Percentiles rank a stretch among this genome's conserved stretches.
phyloP scores from a whole-genome alignment of 2,797 vertebrate genomes.

The Cheirogaleus major region DNA sequence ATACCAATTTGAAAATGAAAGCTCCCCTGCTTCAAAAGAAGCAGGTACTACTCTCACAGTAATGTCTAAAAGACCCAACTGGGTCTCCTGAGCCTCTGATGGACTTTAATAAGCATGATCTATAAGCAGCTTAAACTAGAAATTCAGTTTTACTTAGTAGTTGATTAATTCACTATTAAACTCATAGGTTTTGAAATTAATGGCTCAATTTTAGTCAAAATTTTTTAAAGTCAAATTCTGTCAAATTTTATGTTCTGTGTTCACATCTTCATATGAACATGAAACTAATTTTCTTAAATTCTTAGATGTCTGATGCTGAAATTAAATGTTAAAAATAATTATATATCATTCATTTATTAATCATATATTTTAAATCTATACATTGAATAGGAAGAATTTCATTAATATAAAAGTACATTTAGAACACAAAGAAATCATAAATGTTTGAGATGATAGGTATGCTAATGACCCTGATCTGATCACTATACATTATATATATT shows the following conservation, averaged over 20 bases:
- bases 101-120: conserved; percentile 41
- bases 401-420: conserved; percentile 16
- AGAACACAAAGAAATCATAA: not conserved
- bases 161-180: conserved; percentile 63
- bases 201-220: conserved; percentile 56
- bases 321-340: not conserved
- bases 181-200: conserved; percentile 53
- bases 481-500: not conserved
- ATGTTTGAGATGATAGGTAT: not conserved
- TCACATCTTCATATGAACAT: not conserved
- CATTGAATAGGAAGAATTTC: not conserved
- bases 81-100: not conserved
- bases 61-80: conserved; percentile 31
- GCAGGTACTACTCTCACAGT: conserved; percentile 33
- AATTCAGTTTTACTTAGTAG: conserved; percentile 38
- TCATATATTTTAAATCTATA: conserved; percentile 2
- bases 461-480: not conserved
- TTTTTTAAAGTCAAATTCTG: conserved; percentile 56
- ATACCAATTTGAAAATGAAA: conserved; percentile 72
- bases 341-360: conserved; percentile 6
- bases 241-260: not conserved
- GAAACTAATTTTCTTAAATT: conserved; percentile 50
- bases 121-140: not conserved
- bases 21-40: conserved; percentile 55
- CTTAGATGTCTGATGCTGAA: conserved; percentile 43